phyloP scores from a whole-genome alignment of 2,797 vertebrate genomes.

The Sebastes goodei region DNA sequence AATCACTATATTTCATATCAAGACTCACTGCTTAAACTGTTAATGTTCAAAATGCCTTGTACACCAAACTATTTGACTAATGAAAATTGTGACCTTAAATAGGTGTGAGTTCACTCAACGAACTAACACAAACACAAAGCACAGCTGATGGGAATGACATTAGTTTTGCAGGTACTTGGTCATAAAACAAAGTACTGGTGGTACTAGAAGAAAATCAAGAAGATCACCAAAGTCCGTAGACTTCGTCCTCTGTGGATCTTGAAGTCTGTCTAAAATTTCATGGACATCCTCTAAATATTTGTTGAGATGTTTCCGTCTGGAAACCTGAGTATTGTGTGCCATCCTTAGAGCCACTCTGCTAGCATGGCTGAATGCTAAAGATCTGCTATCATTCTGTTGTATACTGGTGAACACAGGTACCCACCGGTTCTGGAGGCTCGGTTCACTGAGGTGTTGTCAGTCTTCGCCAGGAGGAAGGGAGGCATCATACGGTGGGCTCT shows the following conservation, averaged over 20 bases:
- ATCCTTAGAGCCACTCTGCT: not conserved
- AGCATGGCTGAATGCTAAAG: not conserved
- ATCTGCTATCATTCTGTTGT: not conserved
- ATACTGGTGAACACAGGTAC: not conserved
- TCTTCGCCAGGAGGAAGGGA: conserved; percentile 88
- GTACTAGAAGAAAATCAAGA: fast-evolving
- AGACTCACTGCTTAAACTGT: too few species aligned
- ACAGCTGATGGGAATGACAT: too few species aligned
- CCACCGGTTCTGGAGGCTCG: conserved; percentile 83
- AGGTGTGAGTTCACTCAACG: too few species aligned
- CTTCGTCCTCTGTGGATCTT: not conserved
- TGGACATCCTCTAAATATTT: not conserved
- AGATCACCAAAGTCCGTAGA: not conserved
- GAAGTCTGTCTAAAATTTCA: not conserved
- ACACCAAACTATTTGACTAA: too few species aligned
- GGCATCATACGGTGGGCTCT: conserved; percentile 88
- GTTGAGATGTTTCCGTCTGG: not conserved
- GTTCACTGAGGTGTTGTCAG: conserved; percentile 73
- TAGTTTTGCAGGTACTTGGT: too few species aligned
- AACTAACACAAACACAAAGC: too few species aligned
- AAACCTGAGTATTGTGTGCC: not conserved
- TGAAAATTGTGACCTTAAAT: too few species aligned
- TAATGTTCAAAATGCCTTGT: too few species aligned
- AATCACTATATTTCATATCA: too few species aligned
- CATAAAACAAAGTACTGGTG: too few species aligned